phyloP scores from a whole-genome alignment of 2,888 invertebrate genomes.

The Machimus rusticus region DNA sequence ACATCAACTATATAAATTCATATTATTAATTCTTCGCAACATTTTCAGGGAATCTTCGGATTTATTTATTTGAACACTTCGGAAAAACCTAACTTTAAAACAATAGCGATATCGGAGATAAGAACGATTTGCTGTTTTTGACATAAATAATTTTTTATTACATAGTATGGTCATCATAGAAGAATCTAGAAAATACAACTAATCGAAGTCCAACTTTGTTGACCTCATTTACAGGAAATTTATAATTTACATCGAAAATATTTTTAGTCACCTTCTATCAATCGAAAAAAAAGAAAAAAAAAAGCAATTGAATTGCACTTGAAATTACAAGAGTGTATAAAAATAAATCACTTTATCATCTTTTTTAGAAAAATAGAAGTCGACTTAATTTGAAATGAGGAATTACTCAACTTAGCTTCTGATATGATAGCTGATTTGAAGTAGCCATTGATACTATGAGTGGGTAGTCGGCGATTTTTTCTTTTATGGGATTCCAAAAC shows the following conservation, averaged over 20 bases:
- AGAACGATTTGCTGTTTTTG: background rate
- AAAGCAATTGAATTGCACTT: background rate
- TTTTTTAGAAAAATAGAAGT: no score
- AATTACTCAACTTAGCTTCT: background rate
- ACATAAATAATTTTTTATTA: background rate
- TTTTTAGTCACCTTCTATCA: background rate
- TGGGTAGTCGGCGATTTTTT: background rate
- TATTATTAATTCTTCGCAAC: background rate
- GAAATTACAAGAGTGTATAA: background rate
- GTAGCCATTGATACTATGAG: background rate
- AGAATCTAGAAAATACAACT: background rate
- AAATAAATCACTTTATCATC: background rate
- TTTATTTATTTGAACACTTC: background rate
- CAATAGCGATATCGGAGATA: background rate
- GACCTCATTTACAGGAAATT: background rate
- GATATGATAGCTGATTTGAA: background rate
- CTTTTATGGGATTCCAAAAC: background rate
- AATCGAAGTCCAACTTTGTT: background rate
- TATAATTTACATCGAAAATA: background rate
- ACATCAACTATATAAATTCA: background rate
- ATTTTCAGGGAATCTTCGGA: background rate
- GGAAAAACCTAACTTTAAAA: background rate
- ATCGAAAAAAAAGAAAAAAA: background rate
- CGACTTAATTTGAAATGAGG: background rate
- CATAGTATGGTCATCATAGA: no score